Evolutionary conservation across 1,140 invertebrate genomes (phyloP), one percentile per base, ranked within the genome.

Genomic region (Sinella curviseta): DNA sequence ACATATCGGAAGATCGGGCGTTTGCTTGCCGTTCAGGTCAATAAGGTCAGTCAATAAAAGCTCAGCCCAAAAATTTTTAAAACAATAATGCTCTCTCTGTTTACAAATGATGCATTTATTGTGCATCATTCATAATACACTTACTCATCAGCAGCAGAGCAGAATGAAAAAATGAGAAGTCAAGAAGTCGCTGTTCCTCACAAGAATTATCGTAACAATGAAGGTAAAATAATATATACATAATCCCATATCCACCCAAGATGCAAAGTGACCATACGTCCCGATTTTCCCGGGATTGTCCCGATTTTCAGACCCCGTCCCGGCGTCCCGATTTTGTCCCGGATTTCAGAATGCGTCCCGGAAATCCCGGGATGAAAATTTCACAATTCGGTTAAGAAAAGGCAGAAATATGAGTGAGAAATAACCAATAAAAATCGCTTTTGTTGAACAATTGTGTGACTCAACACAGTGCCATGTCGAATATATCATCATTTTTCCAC

Each of bases 11-110:
- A 54, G 26, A 78, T 78, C 77, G 77, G 77, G 77, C 77, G 77
- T 78, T 78, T 74, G 48, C 77, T 48, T 33, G 54, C 73, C 17
- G 28, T 74, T 55, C 78, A 65, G 78, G 73, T 75, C 33, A 67
- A 65, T 36, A 70, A 79, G 78, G 70, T 79, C 74, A 79, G 74
- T 75, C 48, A 79, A 79, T 79, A 48, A 34, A 75, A 36, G 73
- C 74, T 79, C 78, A 75, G 60, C 78, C 78, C 74, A 75, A 75
- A 75, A 24, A 67, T 55, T 60, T 65, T 54, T 75, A 76, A 75
- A 70, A 70, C 26, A 70, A 70, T 33, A 30, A 14, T 17, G 31
- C 30, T 70, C 12, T 70, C 31, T 31, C 26, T 31, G 28, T 70
- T 70, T 70, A 33, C 65, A 33, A 24, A 70, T 12, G 31, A 12